Evolutionary conservation across 2,797 vertebrate genomes (phyloP).

Genomic region (Sebastes trivittatus): DNA sequence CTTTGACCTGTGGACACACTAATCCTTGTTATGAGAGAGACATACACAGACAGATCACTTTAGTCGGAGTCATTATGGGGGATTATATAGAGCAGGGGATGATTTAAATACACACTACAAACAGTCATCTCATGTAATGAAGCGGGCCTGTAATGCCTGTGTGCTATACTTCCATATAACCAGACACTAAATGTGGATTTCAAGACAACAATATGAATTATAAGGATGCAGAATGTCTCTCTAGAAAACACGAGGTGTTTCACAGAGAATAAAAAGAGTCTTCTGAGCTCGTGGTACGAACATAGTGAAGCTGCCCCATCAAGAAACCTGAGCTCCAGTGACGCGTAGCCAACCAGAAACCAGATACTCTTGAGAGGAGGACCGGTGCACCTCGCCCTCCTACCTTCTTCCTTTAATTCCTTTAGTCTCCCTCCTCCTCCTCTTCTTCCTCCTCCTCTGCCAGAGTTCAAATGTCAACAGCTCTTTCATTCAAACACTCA

Average conservation of each 20-base stretch:
- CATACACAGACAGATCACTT: constrained; percentile 24
- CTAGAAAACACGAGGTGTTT: background rate
- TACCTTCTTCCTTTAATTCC: constrained; percentile 47
- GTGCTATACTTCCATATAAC: too few species aligned
- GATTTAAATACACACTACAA: constrained; percentile 44
- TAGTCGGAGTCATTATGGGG: constrained; percentile 49
- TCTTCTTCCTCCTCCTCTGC: constrained; percentile 7
- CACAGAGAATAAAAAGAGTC: background rate
- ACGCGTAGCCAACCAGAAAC: constrained; percentile 69
- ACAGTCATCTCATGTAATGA: constrained; percentile 35
- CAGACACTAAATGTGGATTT: background rate
- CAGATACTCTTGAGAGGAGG: constrained; percentile 77
- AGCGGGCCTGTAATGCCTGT: background rate
- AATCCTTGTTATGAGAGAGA: constrained; percentile 39
- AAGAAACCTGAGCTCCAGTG: constrained; percentile 75
- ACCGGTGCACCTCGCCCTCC: constrained; percentile 54
- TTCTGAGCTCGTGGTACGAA: constrained; percentile 6
- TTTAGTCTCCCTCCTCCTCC: constrained; percentile 20
- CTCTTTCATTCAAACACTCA: constrained; percentile 48
- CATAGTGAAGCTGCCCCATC: constrained; percentile 37
- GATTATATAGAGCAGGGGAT: constrained; percentile 42
- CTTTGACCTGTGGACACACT: background rate
- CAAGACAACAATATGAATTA: background rate
- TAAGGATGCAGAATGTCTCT: background rate
- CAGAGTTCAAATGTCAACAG: constrained; percentile 68